These are phyloP conservation scores for Zaprionus ghesquierei DNA, from an alignment of 1,140 invertebrate genomes.

Conservation along the genomic window DNA sequence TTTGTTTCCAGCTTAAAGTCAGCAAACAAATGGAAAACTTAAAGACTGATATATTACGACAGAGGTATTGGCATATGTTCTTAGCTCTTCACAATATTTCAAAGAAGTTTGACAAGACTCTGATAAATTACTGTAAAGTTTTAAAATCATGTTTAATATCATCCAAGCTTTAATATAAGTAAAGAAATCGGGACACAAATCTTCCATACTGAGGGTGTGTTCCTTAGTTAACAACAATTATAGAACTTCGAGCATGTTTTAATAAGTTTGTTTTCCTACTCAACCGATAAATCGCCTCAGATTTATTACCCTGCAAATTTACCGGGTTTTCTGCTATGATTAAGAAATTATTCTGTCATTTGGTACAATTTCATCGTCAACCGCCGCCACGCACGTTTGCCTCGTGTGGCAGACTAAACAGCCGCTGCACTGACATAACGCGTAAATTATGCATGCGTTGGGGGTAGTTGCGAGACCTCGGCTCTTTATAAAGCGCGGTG, in stretches of 20 bases:
- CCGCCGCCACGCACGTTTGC: conserved; percentile 51
- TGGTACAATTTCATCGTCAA: conserved; percentile 61
- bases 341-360: conserved; percentile 34
- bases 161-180: no score
- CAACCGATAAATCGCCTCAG: not conserved
- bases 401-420: conserved; percentile 36
- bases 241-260: no score
- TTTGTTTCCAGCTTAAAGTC: conserved; percentile 6
- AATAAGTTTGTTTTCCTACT: not conserved
- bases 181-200: no score
- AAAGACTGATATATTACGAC: not conserved
- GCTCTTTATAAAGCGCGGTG: not conserved
- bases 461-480: not conserved
- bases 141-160: no score
- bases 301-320: not conserved
- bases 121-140: no score
- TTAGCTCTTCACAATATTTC: not conserved
- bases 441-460: conserved; percentile 63
- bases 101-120: not conserved
- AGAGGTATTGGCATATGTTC: not conserved
- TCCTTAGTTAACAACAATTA: no score
- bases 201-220: no score
- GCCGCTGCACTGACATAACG: conserved; percentile 38
- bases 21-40: not conserved
- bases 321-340: not conserved